phyloP scores from a whole-genome alignment of 2,888 invertebrate genomes.

The Troides oblongomaculatus region DNA sequence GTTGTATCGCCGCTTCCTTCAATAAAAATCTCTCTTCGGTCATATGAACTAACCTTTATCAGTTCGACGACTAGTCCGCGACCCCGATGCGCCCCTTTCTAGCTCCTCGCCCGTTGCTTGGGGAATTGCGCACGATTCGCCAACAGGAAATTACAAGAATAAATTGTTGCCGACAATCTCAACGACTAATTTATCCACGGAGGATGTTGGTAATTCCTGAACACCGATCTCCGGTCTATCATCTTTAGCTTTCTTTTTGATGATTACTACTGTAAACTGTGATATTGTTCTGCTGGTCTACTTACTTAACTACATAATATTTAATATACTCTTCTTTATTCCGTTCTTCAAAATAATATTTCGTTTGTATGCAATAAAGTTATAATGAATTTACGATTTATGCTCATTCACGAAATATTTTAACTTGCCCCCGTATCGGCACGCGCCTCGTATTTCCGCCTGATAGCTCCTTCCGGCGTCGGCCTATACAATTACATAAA shows the following conservation, averaged over 20 bases:
- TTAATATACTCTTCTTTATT: too few relatives aligned
- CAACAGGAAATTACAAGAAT: slow-evolving; percentile 32
- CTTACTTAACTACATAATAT: too few relatives aligned
- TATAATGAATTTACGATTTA: slow-evolving; percentile 3
- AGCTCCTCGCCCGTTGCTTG: slow-evolving; percentile 20
- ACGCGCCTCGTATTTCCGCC: slow-evolving; percentile 32
- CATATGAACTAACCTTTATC: slow-evolving; percentile 16
- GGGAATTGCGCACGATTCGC: slow-evolving; percentile 23
- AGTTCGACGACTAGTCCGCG: slow-evolving; percentile 20
- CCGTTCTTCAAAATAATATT: too few relatives aligned
- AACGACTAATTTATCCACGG: slow-evolving; percentile 22
- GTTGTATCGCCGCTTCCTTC: too few relatives aligned
- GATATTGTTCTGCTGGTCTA: too few relatives aligned
- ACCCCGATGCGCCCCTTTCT: slow-evolving; percentile 19
- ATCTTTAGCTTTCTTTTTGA: slow-evolving; percentile 8
- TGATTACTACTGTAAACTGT: neutral
- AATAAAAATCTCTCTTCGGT: neutral
- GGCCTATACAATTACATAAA: neutral
- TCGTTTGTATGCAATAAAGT: too few relatives aligned
- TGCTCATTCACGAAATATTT: slow-evolving; percentile 20
- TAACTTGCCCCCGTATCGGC: slow-evolving; percentile 26
- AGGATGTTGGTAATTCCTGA: slow-evolving; percentile 25
- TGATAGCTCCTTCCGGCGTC: slow-evolving; percentile 33
- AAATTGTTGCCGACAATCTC: slow-evolving; percentile 31
- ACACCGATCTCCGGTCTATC: slow-evolving; percentile 14